Conservation (phyloP, 2,888 invertebrate genomes). For the Lithophane leautieri region DNA sequence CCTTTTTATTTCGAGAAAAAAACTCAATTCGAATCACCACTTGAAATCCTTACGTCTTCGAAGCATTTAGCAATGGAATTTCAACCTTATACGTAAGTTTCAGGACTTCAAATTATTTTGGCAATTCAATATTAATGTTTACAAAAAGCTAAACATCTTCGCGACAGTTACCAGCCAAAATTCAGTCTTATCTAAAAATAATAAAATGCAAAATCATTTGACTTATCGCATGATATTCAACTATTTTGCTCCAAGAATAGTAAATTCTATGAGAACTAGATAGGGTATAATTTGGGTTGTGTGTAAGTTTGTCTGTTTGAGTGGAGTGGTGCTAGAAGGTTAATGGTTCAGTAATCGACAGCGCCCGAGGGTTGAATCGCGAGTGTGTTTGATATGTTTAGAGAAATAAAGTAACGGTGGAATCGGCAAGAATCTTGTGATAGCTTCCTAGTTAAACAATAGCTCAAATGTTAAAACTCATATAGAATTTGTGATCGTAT, state of each 20-base stretch:
- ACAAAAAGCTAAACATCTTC: constrained; percentile 51
- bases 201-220: constrained; percentile 27
- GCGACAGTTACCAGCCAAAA: constrained; percentile 35
- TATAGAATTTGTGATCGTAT: not conserved
- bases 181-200: constrained; percentile 36
- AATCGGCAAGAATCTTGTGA: constrained; percentile 36
- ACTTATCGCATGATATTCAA: constrained; percentile 9
- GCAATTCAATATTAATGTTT: constrained; percentile 5
- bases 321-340: constrained; percentile 72
- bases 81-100: constrained; percentile 52
- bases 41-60: constrained; percentile 54
- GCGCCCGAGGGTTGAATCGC: constrained; percentile 72
- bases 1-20: constrained; percentile 72
- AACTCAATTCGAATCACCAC: constrained; percentile 74
- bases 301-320: constrained; percentile 51
- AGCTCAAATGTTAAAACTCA: too few species aligned
- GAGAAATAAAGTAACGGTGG: constrained; percentile 52
- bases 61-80: constrained; percentile 64
- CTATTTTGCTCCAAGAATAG: constrained; percentile 22
- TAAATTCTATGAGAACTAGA: constrained; percentile 27
- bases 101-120: constrained; percentile 10
- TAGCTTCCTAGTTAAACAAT: too few species aligned
- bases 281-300: constrained; percentile 64
- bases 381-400: constrained; percentile 84
- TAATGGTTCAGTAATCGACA: constrained; percentile 87